Base-by-base conservation (phyloP, 2,113 vertebrate genomes). In the Pseudolaguvia tuberculata region DNA sequence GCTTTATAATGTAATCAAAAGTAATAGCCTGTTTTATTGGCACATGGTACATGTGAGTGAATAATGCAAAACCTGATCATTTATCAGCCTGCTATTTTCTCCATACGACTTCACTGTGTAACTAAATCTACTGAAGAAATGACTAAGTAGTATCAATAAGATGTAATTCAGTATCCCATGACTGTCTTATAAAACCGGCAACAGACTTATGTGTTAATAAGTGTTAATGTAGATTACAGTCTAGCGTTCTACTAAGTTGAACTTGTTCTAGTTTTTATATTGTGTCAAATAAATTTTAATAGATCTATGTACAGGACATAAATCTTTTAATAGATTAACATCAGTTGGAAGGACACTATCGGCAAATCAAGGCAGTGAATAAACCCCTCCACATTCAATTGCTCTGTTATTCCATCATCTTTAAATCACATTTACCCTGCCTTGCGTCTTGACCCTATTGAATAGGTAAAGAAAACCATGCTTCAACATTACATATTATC, bases 351-450 rank as follows among this genome's bases (percentile, higher is more conserved):
- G 45, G 74, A 77, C 55, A 77, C 55, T 58, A 73, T 72, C 78
- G 79, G 69, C 79, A 84, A 25, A 74, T 27, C 23, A 80, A 79
- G 86, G 79, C 80, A 81, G 56, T 86, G 84, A 82, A 86, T 89
- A 85, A 81, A 72, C 78, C 3, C 1, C 39, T n/a, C 39, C 13
- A 25, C 20, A 53, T 78, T 82, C 79, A 57, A 29, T 15, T 63
- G n/a, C 27, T 70, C 52, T 73, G 9, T 53, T 75, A 35, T 13
- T 57, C 53, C 42, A 57, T 69, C 63, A 47, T 17, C 75, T 83
- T 42, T 25, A 48, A 66, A 50, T 27, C 13, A 50, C 18, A 72
- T 76, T 53, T 62, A 23, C 55, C 35, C 62, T 39, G 3, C 8
- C 48, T 35, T 57, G 42, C 52, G 12, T 42, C 42, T 57, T 52